A percentile compares a stretch with the other conserved stretches of the same genome.
Conservation (phyloP, 1,140 invertebrate species). For the Grapholita molesta region DNA sequence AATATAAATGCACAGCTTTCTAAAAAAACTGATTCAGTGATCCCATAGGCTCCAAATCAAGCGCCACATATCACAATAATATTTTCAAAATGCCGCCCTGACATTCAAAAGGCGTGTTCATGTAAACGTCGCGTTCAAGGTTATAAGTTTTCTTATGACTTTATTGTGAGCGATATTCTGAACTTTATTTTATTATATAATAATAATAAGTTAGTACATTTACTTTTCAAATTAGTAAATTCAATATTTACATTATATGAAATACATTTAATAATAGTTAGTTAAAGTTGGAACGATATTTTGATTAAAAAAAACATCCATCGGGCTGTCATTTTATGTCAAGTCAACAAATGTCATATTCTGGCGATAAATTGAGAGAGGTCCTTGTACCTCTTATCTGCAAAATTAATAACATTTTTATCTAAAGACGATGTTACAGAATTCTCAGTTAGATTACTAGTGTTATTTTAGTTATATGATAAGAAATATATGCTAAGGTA, state of each 20-base stretch:
- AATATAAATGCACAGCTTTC: background rate
- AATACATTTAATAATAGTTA: background rate
- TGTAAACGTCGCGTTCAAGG: background rate
- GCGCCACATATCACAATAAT: background rate
- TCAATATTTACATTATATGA: background rate
- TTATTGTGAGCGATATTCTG: background rate
- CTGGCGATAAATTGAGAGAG: slow-evolving; percentile 9
- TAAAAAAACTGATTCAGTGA: background rate
- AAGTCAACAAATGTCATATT: slow-evolving; percentile 17
- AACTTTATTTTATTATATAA: too few relatives aligned
- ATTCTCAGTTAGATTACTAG: background rate
- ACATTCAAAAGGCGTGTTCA: background rate
- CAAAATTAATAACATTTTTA: slow-evolving; percentile 14
- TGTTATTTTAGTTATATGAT: slow-evolving; percentile 1
- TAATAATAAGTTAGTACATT: background rate
- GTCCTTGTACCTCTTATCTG: background rate
- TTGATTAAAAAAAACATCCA: background rate
- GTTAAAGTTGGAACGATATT: background rate
- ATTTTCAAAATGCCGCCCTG: slow-evolving; percentile 12
- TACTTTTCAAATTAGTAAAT: background rate
- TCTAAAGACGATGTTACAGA: background rate
- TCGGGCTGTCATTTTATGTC: slow-evolving; percentile 5
- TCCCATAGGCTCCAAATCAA: background rate
- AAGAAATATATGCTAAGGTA: slow-evolving; percentile 10
- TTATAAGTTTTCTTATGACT: background rate